phyloP scores from a whole-genome alignment of 2,888 invertebrate species.

The Trachelus troglodyta region DNA sequence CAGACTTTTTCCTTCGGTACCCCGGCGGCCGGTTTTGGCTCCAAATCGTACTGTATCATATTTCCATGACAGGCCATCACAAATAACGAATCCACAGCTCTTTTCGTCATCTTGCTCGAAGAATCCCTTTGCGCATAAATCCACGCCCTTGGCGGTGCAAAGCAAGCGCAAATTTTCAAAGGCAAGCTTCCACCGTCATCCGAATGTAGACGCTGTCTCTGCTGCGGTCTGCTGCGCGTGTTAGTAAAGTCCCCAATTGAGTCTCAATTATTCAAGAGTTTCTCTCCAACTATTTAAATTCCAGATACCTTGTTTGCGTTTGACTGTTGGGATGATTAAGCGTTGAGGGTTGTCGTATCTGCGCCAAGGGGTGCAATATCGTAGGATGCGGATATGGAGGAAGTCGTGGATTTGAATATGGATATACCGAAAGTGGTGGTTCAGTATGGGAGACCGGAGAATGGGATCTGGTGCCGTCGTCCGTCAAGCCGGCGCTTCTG shows the following conservation, averaged over 20 bases:
- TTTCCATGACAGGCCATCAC: slow-evolving; percentile 90
- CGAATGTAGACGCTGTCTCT: slow-evolving; percentile 75
- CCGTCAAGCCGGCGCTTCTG: slow-evolving; percentile 90
- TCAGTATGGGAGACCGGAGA: slow-evolving; percentile 74
- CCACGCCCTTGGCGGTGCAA: slow-evolving; percentile 82
- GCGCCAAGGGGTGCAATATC: slow-evolving; percentile 83
- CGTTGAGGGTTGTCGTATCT: slow-evolving; percentile 79
- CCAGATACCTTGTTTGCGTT: slow-evolving; percentile 53
- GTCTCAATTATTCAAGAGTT: neutral
- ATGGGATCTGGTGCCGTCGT: slow-evolving; percentile 76
- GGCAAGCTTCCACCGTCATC: slow-evolving; percentile 78
- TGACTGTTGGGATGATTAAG: slow-evolving; percentile 57
- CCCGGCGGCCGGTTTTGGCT: slow-evolving; percentile 77
- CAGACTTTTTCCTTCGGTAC: slow-evolving; percentile 86
- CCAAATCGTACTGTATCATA: slow-evolving; percentile 88
- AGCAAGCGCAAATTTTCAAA: slow-evolving; percentile 82
- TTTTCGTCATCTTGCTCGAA: slow-evolving; percentile 56
- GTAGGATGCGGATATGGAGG: slow-evolving; percentile 92
- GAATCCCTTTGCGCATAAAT: slow-evolving; percentile 67
- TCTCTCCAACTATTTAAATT: neutral
- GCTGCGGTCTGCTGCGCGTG: slow-evolving; percentile 50
- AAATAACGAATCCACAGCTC: slow-evolving; percentile 86
- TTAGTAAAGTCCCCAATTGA: neutral
- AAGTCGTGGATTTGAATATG: slow-evolving; percentile 88
- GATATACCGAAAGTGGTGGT: slow-evolving; percentile 65